Conservation (phyloP, 2,113 vertebrate species). For the Triplophysa siluroides region DNA sequence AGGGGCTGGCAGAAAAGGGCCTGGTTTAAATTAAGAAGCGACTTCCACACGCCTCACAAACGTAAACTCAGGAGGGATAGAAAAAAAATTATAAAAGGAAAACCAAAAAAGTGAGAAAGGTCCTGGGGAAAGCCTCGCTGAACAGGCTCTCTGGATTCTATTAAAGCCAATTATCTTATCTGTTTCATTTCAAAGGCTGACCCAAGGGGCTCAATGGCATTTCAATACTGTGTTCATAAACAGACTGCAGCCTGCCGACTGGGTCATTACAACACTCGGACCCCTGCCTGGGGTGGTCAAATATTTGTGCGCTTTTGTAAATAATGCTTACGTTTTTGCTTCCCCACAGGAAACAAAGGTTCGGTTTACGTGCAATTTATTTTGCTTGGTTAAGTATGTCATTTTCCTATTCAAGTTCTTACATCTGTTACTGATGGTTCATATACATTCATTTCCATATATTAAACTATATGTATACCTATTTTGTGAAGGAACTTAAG, state of each 20-base stretch:
- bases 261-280: slow-evolving; percentile 96
- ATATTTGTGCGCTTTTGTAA: slow-evolving; percentile 98
- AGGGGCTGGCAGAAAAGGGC: slow-evolving; percentile 79
- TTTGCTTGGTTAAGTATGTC: not conserved
- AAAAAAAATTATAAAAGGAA: slow-evolving; percentile 54
- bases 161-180: slow-evolving; percentile 99
- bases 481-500: not conserved
- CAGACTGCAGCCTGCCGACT: slow-evolving; percentile 88
- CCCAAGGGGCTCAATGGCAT: slow-evolving; percentile 91
- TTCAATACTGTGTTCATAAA: slow-evolving; percentile 90
- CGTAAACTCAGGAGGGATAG: slow-evolving; percentile 90
- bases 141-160: slow-evolving; percentile 93
- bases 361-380: slow-evolving; percentile 49
- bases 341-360: slow-evolving; percentile 82
- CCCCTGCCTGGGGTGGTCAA: slow-evolving; percentile 95
- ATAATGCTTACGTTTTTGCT: slow-evolving; percentile 92
- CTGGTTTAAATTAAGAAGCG: slow-evolving; percentile 94
- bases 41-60: slow-evolving; percentile 91
- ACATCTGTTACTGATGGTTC: slow-evolving; percentile 20
- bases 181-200: slow-evolving; percentile 97
- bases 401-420: slow-evolving; percentile 4
- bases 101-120: slow-evolving; percentile 65
- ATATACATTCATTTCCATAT: slow-evolving; percentile 24
- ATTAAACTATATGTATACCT: not conserved
- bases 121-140: slow-evolving; percentile 73